Evolutionary conservation across 2,797 vertebrate species (phyloP), one percentile per base, ranked within the genome.

Genomic region (Smutsia gigantea): DNA sequence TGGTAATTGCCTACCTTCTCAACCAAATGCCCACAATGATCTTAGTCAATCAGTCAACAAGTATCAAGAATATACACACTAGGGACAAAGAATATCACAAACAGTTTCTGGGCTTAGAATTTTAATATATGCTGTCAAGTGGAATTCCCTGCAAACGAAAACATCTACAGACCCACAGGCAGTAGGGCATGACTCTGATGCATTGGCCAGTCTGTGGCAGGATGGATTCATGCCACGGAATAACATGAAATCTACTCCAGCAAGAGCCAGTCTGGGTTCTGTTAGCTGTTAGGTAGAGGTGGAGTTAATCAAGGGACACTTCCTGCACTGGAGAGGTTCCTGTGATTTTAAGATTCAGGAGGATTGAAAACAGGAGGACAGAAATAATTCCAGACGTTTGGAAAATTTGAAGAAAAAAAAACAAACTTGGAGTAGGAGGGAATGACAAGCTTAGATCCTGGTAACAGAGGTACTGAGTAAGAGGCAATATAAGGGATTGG

Each of bases 381-480:
- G 87, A 95, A 96, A 96, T 96, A 96, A 97, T 96, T 92, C 69
- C 69, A 90, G 68, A 95, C 82, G 92, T 88, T 94, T 84, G 46
- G 93, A 88, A 94, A 97, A 85, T 85, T 27, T 98, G 90, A 64
- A 11, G 46, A 11, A 12, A 46, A 46, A 46, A 46, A 39, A 92
- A 92, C 79, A 85, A 87, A n/a, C 81, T 93, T 61, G 25, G 84
- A 94, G 66, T 87, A 49, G 83, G 94, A 94, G 81, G 71, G 27
- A 61, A 81, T 64, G 92, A 42, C 55, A 39, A n/a, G 31, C 77
- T 31, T 25, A 21, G 46, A 10, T 85, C 21, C 79, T 51, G 37
- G 84, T 7, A 19, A 25, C 4, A 27, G 34, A 81, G 82, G 93
- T 69, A 74, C 71, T 92, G 78, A 93, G 61, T 74, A 79, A 63